Conservation (phyloP, 2,113 vertebrate species). For the Myotis lucifugus region DNA sequence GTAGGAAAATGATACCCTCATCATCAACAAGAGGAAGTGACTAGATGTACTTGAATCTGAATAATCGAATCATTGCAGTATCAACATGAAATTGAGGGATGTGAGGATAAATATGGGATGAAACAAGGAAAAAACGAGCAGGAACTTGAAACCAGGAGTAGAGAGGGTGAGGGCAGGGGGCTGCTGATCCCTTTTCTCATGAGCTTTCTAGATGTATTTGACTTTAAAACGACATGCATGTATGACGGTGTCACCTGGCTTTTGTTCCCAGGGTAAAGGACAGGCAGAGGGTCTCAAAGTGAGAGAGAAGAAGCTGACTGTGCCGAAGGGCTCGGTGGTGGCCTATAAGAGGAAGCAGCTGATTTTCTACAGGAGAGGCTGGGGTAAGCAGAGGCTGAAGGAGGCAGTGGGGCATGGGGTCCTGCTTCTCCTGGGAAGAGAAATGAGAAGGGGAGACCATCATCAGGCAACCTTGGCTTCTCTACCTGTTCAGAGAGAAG, state of each 20-base stretch:
- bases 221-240: neutral
- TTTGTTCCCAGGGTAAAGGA: conserved; percentile 4
- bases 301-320: rapidly evolving
- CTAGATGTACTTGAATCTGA: neutral
- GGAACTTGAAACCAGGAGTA: neutral
- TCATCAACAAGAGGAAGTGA: neutral
- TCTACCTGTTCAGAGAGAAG: no score
- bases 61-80: neutral
- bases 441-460: neutral
- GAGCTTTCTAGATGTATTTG: neutral
- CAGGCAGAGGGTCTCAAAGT: rapidly evolving
- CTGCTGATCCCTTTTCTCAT: neutral
- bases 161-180: rapidly evolving
- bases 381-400: neutral
- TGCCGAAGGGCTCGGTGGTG: neutral
- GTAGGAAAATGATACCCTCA: neutral
- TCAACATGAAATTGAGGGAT: neutral
- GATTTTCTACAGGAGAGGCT: neutral
- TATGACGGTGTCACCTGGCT: neutral
- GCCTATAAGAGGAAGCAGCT: conserved; percentile 50
- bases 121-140: neutral
- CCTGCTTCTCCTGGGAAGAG: neutral
- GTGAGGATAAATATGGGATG: neutral
- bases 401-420: rapidly evolving
- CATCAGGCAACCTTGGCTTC: no score